Percentiles rank a stretch among this genome's conserved stretches.
Conservation (phyloP, 2,888 invertebrate genomes). For the Maniola hyperantus region DNA sequence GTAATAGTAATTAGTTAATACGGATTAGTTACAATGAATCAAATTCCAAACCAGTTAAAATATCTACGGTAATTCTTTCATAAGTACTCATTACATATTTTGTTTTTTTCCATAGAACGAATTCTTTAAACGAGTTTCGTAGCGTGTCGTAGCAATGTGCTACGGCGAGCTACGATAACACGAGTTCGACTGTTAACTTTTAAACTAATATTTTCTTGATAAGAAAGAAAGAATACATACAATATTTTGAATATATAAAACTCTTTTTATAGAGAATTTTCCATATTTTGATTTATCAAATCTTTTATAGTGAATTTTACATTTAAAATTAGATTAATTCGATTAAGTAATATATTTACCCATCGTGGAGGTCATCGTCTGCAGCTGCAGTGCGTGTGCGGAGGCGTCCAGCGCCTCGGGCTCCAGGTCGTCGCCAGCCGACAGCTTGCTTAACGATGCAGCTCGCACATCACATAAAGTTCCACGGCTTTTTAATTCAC, state of each 20-base stretch:
- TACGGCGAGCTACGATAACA: conserved; percentile 29
- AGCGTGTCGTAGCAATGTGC: conserved; percentile 29
- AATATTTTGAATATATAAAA: not conserved
- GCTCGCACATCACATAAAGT: conserved; percentile 72
- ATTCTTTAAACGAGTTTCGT: conserved; percentile 6
- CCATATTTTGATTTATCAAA: not conserved
- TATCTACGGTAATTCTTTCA: not conserved
- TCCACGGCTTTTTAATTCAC: conserved; percentile 63
- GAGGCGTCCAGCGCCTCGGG: conserved; percentile 75
- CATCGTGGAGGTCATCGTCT: conserved; percentile 81
- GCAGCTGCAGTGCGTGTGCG: conserved; percentile 68
- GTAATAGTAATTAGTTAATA: not conserved
- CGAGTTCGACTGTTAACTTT: conserved; percentile 5
- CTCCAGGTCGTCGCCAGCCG: conserved; percentile 72
- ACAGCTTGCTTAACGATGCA: conserved; percentile 70
- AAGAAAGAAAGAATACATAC: not conserved
- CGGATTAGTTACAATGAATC: not conserved
- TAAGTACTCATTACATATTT: not conserved
- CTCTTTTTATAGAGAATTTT: not conserved
- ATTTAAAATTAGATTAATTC: too few relatives aligned
- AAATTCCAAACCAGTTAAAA: not conserved
- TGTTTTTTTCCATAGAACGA: conserved; percentile 7
- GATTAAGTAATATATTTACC: conserved; percentile 68
- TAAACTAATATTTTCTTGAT: not conserved
- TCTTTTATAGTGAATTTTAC: not conserved